Evolutionary conservation across 2,888 invertebrate species (phyloP).

Genomic region (Acleris emargana): DNA sequence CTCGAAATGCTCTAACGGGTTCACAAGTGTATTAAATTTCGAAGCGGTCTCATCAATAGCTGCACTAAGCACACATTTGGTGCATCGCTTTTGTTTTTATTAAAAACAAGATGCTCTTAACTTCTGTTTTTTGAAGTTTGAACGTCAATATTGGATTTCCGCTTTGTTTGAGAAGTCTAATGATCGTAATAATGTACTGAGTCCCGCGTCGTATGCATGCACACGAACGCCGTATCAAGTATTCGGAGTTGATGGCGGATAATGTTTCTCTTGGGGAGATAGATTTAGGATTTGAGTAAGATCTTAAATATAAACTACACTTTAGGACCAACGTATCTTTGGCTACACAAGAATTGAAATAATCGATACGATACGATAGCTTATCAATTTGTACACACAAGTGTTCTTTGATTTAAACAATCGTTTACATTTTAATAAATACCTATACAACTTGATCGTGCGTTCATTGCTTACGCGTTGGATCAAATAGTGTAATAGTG

Average conservation of each 20-base stretch:
- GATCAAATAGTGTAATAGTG: no score
- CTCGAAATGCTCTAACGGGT: conserved; percentile 3
- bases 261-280: neutral
- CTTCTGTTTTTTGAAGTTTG: conserved; percentile 75
- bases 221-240: conserved; percentile 12
- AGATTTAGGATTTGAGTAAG: neutral
- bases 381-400: no score
- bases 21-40: conserved; percentile 9
- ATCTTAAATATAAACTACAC: neutral
- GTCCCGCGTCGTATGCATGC: conserved; percentile 40
- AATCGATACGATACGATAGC: no score
- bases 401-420: no score
- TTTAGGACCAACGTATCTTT: no score
- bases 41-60: conserved; percentile 23
- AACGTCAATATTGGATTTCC: conserved; percentile 62
- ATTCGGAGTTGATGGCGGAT: neutral
- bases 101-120: conserved; percentile 73
- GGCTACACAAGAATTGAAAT: no score
- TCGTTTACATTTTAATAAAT: no score
- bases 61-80: conserved; percentile 34
- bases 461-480: no score
- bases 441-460: no score
- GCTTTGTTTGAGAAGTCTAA: conserved; percentile 60
- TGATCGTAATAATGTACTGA: conserved; percentile 47
- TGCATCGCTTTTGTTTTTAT: conserved; percentile 66